Evolutionary conservation across 2,797 vertebrate species (phyloP), one percentile per base, ranked within the genome.

Genomic region (Danio kyathit): DNA sequence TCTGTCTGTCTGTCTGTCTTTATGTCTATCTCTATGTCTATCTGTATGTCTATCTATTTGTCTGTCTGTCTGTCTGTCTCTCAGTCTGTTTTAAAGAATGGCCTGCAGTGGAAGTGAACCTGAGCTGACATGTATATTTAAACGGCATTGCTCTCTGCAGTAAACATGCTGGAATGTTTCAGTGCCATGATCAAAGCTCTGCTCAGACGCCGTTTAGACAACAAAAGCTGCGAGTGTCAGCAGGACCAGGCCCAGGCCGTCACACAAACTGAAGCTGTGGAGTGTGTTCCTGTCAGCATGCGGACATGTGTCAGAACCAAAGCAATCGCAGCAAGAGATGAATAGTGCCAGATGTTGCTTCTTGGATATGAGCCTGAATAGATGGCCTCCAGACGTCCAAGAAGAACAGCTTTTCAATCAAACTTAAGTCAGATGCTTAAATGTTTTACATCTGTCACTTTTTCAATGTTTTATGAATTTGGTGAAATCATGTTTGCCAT

Each of bases 91-190:
- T 7, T 17, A 77, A 11, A 60, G n/a, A 79, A 49, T 19, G 13
- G 8, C 48, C 19, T 41, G n/a, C 17, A n/a, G 29, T 65, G 46
- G 64, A 46, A 41, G 3, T 4, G 66, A 38, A 81, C 80, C 56
- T 48, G 44, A 52, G 8, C 2, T 64, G 65, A 80, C 86, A 85
- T 84, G 80, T 86, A 84, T 73, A 29, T 76, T 61, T 67, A 72
- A 69, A 86, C 81, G 80, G 78, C 81, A 84, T 90, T 87, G 87
- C 77, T 84, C 82, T n/a, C 56, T 70, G 85, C 81, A 81, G 14
- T 89, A 89, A 92, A 92, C 87, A 90, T 90, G 89, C 88, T 85
- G 85, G 89, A 89, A 89, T 89, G 90, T 89, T 89, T 90, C 88
- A 80, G 60, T 41, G 70, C 71, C 5, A 17, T 54, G 83, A 89